These are phyloP conservation scores for Cydia pomonella DNA, from an alignment of 1,140 invertebrate genomes.

Conservation along the genomic window DNA sequence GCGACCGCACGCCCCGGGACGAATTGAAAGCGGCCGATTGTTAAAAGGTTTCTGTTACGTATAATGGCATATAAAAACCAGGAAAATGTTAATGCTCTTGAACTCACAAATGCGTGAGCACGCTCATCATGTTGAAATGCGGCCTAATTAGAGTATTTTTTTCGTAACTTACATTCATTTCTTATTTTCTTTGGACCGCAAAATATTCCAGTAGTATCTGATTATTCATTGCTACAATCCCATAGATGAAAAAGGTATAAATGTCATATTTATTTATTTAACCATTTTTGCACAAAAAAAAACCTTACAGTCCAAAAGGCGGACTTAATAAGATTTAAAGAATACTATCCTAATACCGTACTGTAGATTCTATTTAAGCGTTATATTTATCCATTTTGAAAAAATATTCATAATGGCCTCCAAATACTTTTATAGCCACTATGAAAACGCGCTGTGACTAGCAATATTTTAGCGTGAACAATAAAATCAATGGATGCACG, in stretches of 20 bases:
- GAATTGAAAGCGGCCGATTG: slow-evolving; percentile 63
- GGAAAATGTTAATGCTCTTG: slow-evolving; percentile 48
- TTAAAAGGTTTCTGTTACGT: slow-evolving; percentile 59
- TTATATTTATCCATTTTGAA: no score
- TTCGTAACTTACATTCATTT: neutral
- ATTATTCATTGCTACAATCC: no score
- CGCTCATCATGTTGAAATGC: neutral
- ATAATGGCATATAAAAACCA: slow-evolving; percentile 61
- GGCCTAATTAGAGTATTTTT: neutral
- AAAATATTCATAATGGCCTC: slow-evolving; percentile 24
- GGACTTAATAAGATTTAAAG: no score
- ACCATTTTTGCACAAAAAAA: no score
- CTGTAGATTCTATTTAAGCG: no score
- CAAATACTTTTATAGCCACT: slow-evolving; percentile 32
- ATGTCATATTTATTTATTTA: no score
- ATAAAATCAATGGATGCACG: slow-evolving; percentile 48
- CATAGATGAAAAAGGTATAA: no score
- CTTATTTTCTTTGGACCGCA: neutral
- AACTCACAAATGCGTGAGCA: slow-evolving; percentile 36
- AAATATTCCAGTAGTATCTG: no score
- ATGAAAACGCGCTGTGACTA: slow-evolving; percentile 43
- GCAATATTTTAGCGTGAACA: slow-evolving; percentile 48
- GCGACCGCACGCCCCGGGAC: slow-evolving; percentile 67
- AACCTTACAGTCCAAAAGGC: no score
- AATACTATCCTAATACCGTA: no score